These are phyloP conservation scores for Dendroctonus ponderosae DNA, from an alignment of 1,140 invertebrate species.

Conservation along the genomic window DNA sequence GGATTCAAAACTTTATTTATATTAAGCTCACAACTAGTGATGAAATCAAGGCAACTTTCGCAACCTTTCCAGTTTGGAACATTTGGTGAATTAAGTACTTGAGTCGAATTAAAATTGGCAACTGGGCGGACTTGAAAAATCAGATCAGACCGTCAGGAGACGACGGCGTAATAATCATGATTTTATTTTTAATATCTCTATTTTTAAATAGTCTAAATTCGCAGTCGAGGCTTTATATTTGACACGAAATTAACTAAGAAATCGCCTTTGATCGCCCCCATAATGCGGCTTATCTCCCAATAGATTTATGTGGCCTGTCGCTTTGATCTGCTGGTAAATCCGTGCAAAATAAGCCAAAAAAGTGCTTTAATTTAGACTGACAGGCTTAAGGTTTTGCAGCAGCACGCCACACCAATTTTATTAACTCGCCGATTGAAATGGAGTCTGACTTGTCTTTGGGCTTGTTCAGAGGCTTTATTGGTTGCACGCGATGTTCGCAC, in stretches of 20 bases:
- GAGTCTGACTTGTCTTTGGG: too few species aligned
- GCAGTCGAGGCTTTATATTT: conserved; percentile 5
- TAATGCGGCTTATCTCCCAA: background rate
- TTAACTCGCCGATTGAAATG: too few species aligned
- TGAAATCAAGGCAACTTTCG: too few species aligned
- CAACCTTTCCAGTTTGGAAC: background rate
- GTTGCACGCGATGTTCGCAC: too few species aligned
- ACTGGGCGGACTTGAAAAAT: conserved; percentile 4
- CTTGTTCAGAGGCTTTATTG: too few species aligned
- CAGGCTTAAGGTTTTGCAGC: background rate
- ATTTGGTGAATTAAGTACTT: background rate
- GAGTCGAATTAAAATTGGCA: conserved; percentile 9
- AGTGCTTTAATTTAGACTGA: conserved; percentile 6
- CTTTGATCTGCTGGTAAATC: conserved; percentile 1
- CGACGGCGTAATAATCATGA: conserved; percentile 13
- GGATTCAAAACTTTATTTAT: too few species aligned
- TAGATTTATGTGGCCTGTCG: conserved; percentile 3
- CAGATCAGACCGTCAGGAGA: conserved; percentile 9
- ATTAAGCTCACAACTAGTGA: too few species aligned
- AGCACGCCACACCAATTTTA: too few species aligned
- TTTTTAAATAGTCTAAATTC: conserved; percentile 21
- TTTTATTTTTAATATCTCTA: conserved; percentile 19
- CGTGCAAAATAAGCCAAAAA: conserved; percentile 1
- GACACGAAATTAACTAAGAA: conserved; percentile 8
- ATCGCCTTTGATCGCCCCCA: background rate